Evolutionary conservation across 2,888 invertebrate genomes (phyloP), one percentile per base, ranked within the genome.

Genomic region (Esperia sulphurella): DNA sequence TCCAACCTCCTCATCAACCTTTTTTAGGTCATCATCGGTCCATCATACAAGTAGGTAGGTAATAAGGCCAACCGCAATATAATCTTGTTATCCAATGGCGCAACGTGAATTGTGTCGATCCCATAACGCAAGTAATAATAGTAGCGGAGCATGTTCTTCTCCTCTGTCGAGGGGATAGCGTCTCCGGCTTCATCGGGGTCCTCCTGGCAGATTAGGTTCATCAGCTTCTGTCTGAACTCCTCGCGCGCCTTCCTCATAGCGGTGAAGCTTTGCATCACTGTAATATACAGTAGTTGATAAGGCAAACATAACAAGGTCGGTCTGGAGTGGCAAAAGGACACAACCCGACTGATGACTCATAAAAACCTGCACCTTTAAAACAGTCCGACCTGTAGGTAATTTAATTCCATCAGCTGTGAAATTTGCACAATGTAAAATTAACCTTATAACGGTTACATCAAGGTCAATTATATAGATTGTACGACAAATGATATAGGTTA

Each of bases 91-190:
- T 95, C 95, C 71, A 98, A 91, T 1, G 97, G 95, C 0, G 97
- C 95, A 0, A 98, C 96, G 71, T 97, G 95, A 54, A 95, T 93
- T 3, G 97, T 97, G 71, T 97, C 97, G 41, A 98, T 95, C 0
- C 97, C 98, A 75, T 97, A 94, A 65, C 94, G 94, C 43, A 98
- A 93, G 68, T 97, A 98, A 77, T 96, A 97, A 75, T 97, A 96
- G 79, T 98, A 98, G 54, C 96, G 91, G 45, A 95, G 77, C 64
- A 94, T 80, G 71, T 95, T 93, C 59, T 92, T 92, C 67, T 95
- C 95, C 41, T 92, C 91, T 1, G 91, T 88, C 29, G 92, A 91
- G 9, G 93, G 93, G 60, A 92, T 90, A 41, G 79, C 66, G 39
- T 83, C 76, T 2, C 69, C 75, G 10, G 77, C 82, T 14, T 78